Evolutionary conservation across 2,113 vertebrate genomes (phyloP).

Genomic region (Halcyon malimbica): DNA sequence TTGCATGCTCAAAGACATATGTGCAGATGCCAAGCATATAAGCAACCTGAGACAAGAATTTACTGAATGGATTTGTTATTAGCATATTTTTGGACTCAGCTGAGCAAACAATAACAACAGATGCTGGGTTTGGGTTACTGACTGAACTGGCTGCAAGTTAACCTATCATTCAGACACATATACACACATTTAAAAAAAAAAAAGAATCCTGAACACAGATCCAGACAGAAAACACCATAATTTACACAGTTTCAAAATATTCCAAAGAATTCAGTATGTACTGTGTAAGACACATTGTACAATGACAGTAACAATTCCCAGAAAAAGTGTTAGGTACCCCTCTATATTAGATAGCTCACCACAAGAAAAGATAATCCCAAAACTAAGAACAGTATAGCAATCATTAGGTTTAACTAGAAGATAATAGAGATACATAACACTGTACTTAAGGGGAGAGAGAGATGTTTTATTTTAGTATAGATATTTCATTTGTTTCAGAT

Average conservation of each 20-base stretch:
- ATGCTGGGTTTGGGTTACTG: not conserved
- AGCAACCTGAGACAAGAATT: not conserved
- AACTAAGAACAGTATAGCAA: not conserved
- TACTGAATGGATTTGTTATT: not conserved
- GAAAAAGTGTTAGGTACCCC: not conserved
- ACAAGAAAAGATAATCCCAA: not conserved
- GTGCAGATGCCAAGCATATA: not conserved
- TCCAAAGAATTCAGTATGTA: not conserved
- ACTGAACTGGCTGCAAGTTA: not conserved
- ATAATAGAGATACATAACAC: not conserved
- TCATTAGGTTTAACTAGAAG: not conserved
- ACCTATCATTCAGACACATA: not conserved
- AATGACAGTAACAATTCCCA: not conserved
- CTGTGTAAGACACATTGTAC: not conserved
- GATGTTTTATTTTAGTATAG: not conserved
- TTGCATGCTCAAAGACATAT: not conserved
- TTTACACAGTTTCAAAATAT: not conserved
- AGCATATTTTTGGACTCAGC: not conserved
- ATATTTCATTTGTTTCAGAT: not conserved
- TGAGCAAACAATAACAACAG: not conserved
- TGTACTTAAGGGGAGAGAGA: not conserved
- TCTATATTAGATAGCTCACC: not conserved
- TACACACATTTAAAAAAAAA: not conserved
- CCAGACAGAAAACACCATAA: not conserved
- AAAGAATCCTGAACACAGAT: not conserved